phyloP scores from a whole-genome alignment of 2,888 invertebrate genomes.

The Chrysopilus asiliformis region DNA sequence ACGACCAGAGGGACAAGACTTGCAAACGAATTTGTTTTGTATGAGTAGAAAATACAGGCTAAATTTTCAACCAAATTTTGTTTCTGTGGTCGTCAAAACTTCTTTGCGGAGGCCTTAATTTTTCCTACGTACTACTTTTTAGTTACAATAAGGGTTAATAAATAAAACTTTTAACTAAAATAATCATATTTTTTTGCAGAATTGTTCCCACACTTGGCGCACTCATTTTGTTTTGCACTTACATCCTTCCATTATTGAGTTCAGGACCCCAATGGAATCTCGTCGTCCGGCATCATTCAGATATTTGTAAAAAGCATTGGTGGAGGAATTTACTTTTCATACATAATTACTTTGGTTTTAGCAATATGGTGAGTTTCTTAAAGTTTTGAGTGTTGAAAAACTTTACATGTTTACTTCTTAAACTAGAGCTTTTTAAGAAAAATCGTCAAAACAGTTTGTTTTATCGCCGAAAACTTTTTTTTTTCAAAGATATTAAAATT shows the following conservation, averaged over 20 bases:
- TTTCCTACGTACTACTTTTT: too few relatives aligned
- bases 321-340: slow-evolving; percentile 58
- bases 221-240: slow-evolving; percentile 52
- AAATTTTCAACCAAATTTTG: too few relatives aligned
- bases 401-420: slow-evolving; percentile 1
- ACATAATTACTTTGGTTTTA: slow-evolving; percentile 59
- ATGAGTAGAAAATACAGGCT: too few relatives aligned
- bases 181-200: slow-evolving; percentile 28
- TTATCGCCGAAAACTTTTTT: too few relatives aligned
- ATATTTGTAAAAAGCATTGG: slow-evolving; percentile 53
- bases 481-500: too few relatives aligned
- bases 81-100: too few relatives aligned
- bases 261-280: slow-evolving; percentile 57
- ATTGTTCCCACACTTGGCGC: slow-evolving; percentile 50
- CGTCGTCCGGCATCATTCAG: slow-evolving; percentile 51
- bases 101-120: too few relatives aligned
- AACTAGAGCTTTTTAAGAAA: too few relatives aligned
- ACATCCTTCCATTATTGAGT: slow-evolving; percentile 46
- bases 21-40: too few relatives aligned
- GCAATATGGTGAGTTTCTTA: slow-evolving; percentile 46
- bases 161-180: slow-evolving; percentile 1
- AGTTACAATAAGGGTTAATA: neutral
- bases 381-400: neutral
- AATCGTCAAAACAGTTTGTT: too few relatives aligned
- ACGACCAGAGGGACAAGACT: too few relatives aligned